Base-by-base conservation (phyloP, 2,888 invertebrate genomes). In the Rugalucina vietnamica region DNA sequence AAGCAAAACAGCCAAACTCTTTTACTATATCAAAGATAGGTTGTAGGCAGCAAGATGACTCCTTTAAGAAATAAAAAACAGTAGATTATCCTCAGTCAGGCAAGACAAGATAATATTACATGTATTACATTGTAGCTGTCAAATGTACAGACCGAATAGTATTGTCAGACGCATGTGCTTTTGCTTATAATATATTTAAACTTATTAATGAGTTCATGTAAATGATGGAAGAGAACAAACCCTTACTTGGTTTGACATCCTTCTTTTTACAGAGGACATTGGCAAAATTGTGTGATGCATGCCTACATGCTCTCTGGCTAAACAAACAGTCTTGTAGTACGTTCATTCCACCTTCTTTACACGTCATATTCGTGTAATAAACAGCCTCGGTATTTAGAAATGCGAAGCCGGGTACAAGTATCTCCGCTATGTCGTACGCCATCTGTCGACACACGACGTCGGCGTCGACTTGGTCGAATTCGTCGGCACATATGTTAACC, bases 401-500 rank as follows among this genome's bases (percentile, higher is more conserved):
- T 83, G 89, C 88, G 14, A 86, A 88, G n/a, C 88, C 90, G 0
- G 89, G 89, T 0, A 88, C 89, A 10, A 89, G 69, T 27, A 89
- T 82, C 34, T 82, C 79, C 1, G 90, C 88, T 3, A 71, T 69
- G 27, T 85, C 84, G 69, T 88, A 92, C 0, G 91, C 91, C 37
- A 93, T 75, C 10, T 90, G 89, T 36, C 87, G 84, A 74, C 94
- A 94, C n/a, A 93, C 79, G 2, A 92, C 88, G 18, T 83, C 79
- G 5, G 93, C 93, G 49, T 87, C 91, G 0, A 29, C 50, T 39
- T 89, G 83, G n/a, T 87, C 81, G 57, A 91, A 90, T 21, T 76
- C 78, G 12, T 85, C 81, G 0, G 97, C 97, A 92, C 97, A 97
- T n/a, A 97, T 95, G 0, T 97, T 97, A 4, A 97, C 97, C 97